Percentiles rank a stretch among this genome's conserved stretches.
phyloP scores from a whole-genome alignment of 2,888 invertebrate species.

The Pterostichus niger region DNA sequence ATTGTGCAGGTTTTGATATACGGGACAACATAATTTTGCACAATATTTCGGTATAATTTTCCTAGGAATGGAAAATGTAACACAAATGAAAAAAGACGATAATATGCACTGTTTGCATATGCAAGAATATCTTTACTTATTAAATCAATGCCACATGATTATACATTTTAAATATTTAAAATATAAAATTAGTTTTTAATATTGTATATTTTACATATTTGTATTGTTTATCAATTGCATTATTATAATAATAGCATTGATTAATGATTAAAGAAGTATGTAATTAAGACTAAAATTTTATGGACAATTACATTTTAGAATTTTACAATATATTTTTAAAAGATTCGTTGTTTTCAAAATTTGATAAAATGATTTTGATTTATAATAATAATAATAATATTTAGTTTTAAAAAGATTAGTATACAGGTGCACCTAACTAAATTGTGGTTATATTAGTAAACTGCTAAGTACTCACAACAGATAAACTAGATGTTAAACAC shows the following conservation, averaged over 20 bases:
- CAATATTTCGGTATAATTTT: not conserved
- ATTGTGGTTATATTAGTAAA: too few species aligned
- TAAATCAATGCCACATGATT: constrained; percentile 13
- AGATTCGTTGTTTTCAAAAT: too few species aligned
- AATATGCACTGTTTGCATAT: not conserved
- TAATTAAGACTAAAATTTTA: too few species aligned
- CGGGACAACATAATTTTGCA: not conserved
- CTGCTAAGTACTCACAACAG: too few species aligned
- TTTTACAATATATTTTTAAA: too few species aligned
- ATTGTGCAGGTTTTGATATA: not conserved
- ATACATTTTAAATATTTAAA: not conserved
- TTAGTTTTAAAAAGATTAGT: too few species aligned
- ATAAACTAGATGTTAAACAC: too few species aligned
- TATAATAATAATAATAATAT: too few species aligned
- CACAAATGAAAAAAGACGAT: not conserved
- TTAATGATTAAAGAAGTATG: too few species aligned
- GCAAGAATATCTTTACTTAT: not conserved
- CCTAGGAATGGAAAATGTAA: not conserved
- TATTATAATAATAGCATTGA: not conserved
- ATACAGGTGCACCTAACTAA: too few species aligned
- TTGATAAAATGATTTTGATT: too few species aligned
- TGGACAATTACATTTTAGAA: too few species aligned
- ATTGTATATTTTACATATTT: not conserved
- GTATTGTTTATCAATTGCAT: not conserved
- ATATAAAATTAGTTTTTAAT: not conserved